A percentile compares a stretch with the other conserved stretches of the same genome.
Evolutionary conservation across 2,113 vertebrate species (phyloP).

Genomic region (Micromys minutus): DNA sequence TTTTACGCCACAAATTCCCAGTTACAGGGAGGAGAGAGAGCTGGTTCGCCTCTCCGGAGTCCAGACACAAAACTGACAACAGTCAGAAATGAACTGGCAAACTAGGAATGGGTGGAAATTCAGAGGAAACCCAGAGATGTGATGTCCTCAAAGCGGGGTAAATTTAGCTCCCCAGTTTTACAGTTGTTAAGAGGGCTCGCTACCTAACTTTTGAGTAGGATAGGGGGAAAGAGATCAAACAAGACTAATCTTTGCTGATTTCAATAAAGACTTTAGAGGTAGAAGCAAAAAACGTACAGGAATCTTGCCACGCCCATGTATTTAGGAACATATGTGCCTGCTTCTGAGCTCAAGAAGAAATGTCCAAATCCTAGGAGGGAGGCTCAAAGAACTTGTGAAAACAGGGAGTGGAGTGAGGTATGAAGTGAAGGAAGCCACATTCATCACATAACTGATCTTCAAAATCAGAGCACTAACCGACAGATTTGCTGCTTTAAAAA

Average conservation of each 20-base stretch:
- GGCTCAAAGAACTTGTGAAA: background rate
- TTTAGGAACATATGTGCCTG: background rate
- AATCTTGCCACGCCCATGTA: background rate
- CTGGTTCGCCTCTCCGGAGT: background rate
- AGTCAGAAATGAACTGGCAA: background rate
- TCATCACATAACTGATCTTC: background rate
- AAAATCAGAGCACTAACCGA: background rate
- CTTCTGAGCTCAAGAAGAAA: background rate
- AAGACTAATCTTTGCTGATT: background rate
- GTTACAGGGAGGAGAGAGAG: background rate
- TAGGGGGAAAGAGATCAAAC: background rate
- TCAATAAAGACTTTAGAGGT: background rate
- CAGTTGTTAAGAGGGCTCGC: background rate
- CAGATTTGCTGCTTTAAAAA: background rate
- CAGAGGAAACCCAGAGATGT: background rate
- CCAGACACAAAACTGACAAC: background rate
- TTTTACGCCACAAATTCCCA: background rate
- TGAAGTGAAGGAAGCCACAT: background rate
- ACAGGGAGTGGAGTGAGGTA: background rate
- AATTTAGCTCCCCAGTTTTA: background rate
- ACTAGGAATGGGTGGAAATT: background rate
- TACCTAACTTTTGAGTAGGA: background rate
- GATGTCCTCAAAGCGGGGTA: background rate
- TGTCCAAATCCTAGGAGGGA: background rate
- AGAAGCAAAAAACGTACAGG: background rate